Conservation (phyloP, 2,888 invertebrate genomes). For the Hydriomena furcata region DNA sequence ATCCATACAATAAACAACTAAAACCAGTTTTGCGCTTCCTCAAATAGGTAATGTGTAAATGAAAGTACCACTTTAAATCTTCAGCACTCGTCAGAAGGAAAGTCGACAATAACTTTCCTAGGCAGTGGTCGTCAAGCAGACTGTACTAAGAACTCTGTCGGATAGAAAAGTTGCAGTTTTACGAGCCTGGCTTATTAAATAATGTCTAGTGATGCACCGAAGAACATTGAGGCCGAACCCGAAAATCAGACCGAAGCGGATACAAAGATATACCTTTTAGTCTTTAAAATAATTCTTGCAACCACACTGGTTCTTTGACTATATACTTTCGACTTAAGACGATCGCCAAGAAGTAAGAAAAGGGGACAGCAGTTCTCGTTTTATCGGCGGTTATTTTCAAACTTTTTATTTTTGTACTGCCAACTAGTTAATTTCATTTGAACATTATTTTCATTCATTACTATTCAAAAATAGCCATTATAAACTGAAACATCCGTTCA, state of each 20-base stretch:
- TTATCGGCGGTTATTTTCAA: no score
- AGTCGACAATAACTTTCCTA: constrained; percentile 26
- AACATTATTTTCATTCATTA: no score
- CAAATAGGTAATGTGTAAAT: constrained; percentile 19
- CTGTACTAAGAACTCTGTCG: constrained; percentile 16
- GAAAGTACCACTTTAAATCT: constrained; percentile 22
- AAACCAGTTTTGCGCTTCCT: constrained; percentile 20
- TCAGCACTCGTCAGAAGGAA: constrained; percentile 21
- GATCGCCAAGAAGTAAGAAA: no score
- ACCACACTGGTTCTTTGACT: no score
- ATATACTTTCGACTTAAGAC: no score
- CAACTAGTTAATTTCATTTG: no score
- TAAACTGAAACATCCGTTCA: no score
- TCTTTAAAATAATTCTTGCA: no score
- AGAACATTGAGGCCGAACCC: background rate
- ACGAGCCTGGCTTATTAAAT: constrained; percentile 14
- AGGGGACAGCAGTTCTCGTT: no score
- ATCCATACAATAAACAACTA: constrained; percentile 5
- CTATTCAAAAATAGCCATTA: no score
- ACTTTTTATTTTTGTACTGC: no score
- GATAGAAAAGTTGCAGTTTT: constrained; percentile 23
- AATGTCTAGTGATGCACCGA: constrained; percentile 7
- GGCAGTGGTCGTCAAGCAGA: constrained; percentile 19
- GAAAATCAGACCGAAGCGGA: background rate
- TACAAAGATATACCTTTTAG: no score